A percentile compares a stretch with the other conserved stretches of the same genome.
These are phyloP conservation scores for Gnathonemus longibarbis DNA, from an alignment of 2,113 vertebrate species.

Conservation along the genomic window DNA sequence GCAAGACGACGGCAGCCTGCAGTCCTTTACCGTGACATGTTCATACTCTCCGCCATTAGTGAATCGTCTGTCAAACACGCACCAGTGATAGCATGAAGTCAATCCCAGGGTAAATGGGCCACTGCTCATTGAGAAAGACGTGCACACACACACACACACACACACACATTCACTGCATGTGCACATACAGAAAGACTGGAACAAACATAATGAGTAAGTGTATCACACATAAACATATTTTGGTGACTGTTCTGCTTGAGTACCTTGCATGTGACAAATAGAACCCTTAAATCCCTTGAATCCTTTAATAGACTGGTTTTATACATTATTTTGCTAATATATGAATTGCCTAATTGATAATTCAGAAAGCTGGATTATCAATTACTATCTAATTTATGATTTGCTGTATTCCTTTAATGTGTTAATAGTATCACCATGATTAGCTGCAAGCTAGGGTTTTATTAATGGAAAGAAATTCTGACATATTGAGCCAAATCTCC, in stretches of 20 bases:
- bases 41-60: not conserved
- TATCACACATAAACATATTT: not conserved
- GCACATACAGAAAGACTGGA: not conserved
- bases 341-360: not conserved
- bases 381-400: not conserved
- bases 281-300: not conserved
- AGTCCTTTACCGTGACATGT: not conserved
- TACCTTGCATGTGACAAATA: not conserved
- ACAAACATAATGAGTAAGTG: not conserved
- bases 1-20: not conserved
- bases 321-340: not conserved
- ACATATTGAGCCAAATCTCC: slow-evolving; percentile 6
- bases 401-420: not conserved
- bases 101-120: not conserved
- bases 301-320: not conserved
- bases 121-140: not conserved
- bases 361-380: not conserved
- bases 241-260: not conserved
- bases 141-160: not conserved
- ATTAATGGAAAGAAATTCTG: not conserved
- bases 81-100: not conserved
- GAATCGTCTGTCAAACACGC: not conserved
- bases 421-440: not conserved
- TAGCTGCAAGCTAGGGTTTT: not conserved
- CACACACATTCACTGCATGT: not conserved